Evolutionary conservation across 2,797 vertebrate species (phyloP).

Genomic region (Lutjanus campechanus): DNA sequence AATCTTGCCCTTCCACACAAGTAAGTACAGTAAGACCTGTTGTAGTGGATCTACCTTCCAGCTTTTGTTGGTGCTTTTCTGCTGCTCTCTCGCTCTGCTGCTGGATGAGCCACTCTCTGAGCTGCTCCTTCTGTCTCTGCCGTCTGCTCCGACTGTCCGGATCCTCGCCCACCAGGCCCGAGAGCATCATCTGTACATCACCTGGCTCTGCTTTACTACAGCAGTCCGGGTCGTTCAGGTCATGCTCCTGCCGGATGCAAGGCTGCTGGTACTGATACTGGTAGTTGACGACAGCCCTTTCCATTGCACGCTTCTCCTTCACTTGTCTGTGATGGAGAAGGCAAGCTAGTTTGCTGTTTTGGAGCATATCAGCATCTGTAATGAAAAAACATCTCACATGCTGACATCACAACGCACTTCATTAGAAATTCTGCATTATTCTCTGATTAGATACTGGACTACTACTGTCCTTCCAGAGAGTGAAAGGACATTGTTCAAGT

Average conservation of each 20-base stretch:
- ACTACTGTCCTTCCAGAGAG: too few relatives aligned
- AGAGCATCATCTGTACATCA: slow-evolving; percentile 78
- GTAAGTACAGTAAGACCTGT: too few relatives aligned
- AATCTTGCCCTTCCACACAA: too few relatives aligned
- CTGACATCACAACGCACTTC: background rate
- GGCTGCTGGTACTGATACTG: slow-evolving; percentile 85
- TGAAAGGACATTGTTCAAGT: background rate
- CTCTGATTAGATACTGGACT: background rate
- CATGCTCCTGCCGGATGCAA: slow-evolving; percentile 84
- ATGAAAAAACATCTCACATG: background rate
- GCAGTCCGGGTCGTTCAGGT: slow-evolving; percentile 85
- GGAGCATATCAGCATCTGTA: slow-evolving; percentile 71
- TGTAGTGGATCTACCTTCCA: slow-evolving; percentile 79
- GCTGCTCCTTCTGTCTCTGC: slow-evolving; percentile 89
- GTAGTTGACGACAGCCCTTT: slow-evolving; percentile 80
- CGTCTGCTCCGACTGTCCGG: slow-evolving; percentile 73
- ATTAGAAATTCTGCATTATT: background rate
- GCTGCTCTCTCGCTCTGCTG: slow-evolving; percentile 85
- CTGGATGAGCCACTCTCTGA: slow-evolving; percentile 89
- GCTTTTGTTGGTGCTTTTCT: slow-evolving; percentile 74
- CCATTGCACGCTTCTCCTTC: slow-evolving; percentile 74
- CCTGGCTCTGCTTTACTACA: slow-evolving; percentile 77
- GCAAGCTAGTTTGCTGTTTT: slow-evolving; percentile 47
- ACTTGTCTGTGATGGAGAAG: slow-evolving; percentile 82
- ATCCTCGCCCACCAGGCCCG: slow-evolving; percentile 92